Percentiles rank a stretch among this genome's conserved stretches.
phyloP scores from a whole-genome alignment of 2,888 invertebrate genomes.

The Metalampra italica region DNA sequence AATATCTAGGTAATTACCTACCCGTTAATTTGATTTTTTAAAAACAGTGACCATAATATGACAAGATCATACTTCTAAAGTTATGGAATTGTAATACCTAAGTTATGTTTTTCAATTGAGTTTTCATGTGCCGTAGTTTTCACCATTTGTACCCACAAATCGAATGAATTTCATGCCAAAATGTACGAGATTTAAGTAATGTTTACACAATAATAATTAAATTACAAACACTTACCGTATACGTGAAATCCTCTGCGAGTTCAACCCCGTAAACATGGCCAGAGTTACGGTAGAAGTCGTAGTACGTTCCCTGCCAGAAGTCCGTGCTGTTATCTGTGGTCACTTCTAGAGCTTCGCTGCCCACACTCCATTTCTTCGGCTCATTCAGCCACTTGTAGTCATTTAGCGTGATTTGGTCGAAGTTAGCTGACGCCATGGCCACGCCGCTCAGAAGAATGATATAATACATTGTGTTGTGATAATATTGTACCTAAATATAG shows the following conservation, averaged over 20 bases:
- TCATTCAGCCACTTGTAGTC: constrained; percentile 57
- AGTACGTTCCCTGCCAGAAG: constrained; percentile 62
- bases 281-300: constrained; percentile 43
- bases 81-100: too few relatives aligned
- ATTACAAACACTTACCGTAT: constrained; percentile 35
- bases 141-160: too few relatives aligned
- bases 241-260: constrained; percentile 47
- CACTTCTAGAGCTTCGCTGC: constrained; percentile 29
- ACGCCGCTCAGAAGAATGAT: not conserved
- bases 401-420: constrained; percentile 17
- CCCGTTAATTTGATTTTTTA: too few relatives aligned
- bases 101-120: too few relatives aligned
- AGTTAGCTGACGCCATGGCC: constrained; percentile 13
- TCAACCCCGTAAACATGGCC: constrained; percentile 53
- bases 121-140: too few relatives aligned
- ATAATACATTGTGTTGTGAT: not conserved
- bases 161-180: too few relatives aligned
- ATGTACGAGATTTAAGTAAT: too few relatives aligned
- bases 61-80: too few relatives aligned
- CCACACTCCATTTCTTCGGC: constrained; percentile 41
- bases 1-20: too few relatives aligned
- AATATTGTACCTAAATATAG: not conserved
- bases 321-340: constrained; percentile 52
- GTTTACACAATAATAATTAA: too few relatives aligned
- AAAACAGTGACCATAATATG: too few relatives aligned